phyloP scores from a whole-genome alignment of 2,113 vertebrate species.

The Todiramphus chloris region DNA sequence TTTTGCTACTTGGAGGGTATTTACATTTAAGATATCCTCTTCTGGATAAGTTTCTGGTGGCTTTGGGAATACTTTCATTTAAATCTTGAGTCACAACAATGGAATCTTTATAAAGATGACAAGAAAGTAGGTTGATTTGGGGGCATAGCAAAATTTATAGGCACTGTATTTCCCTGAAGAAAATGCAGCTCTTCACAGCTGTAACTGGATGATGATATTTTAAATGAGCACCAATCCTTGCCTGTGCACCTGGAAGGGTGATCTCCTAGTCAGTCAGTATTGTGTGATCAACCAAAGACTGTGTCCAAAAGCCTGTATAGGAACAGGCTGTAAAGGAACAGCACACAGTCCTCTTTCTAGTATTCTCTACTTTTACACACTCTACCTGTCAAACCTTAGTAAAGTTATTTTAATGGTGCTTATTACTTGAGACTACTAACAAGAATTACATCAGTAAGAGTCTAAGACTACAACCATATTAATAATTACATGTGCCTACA shows the following conservation, averaged over 20 bases:
- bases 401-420: background rate
- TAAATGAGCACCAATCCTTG: background rate
- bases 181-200: background rate
- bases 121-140: background rate
- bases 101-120: background rate
- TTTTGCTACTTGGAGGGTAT: background rate
- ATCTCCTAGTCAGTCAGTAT: background rate
- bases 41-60: background rate
- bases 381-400: background rate
- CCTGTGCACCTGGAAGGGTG: background rate
- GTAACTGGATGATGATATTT: background rate
- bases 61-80: background rate
- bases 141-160: accelerated
- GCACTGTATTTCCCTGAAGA: background rate
- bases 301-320: background rate
- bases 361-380: background rate
- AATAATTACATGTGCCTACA: background rate
- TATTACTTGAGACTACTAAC: background rate
- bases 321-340: background rate
- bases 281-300: background rate
- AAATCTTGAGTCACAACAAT: background rate
- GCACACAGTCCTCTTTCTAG: background rate
- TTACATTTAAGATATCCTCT: background rate
- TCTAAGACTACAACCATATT: background rate
- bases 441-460: background rate